Percentiles rank a stretch among this genome's conserved stretches.
phyloP scores from a whole-genome alignment of 1,140 invertebrate species.

The Drosophila leontia region DNA sequence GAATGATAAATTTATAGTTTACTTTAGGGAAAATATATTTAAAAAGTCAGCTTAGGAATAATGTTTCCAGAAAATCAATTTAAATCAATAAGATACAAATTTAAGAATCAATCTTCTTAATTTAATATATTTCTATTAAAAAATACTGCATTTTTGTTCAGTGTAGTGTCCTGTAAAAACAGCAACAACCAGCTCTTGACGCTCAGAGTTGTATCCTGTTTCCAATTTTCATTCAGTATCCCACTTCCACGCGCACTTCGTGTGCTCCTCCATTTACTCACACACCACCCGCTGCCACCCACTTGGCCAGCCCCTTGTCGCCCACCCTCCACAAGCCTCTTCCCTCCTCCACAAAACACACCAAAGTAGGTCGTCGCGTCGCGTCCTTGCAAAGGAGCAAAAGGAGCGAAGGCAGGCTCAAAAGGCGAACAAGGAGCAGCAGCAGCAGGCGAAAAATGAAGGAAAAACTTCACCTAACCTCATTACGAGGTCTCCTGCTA shows the following conservation, averaged over 20 bases:
- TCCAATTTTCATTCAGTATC: conserved; percentile 81
- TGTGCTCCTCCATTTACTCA: conserved; percentile 14
- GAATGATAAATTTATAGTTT: not conserved
- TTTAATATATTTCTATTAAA: not conserved
- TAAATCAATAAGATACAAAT: not conserved
- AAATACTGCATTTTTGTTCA: not conserved
- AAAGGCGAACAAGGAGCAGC: conserved; percentile 38
- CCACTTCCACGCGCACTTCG: conserved; percentile 57
- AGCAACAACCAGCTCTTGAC: conserved; percentile 12
- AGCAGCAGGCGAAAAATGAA: conserved; percentile 25
- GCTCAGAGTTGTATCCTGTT: conserved; percentile 63
- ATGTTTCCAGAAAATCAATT: fast-evolving
- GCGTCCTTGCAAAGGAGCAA: conserved; percentile 56
- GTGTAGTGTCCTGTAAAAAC: conserved; percentile 28
- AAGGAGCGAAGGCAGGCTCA: conserved; percentile 41
- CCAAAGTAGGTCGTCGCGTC: conserved; percentile 71
- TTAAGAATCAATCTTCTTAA: not conserved
- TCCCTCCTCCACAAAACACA: conserved; percentile 3
- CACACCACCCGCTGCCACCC: conserved; percentile 2
- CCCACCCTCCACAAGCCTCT: not conserved
- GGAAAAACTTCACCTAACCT: conserved; percentile 76
- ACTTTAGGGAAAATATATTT: not conserved
- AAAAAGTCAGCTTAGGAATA: not conserved
- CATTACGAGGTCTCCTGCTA: conserved; percentile 66
- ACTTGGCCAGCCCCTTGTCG: conserved; percentile 14